Percentiles rank a stretch among this genome's conserved stretches.
Conservation (phyloP, 2,888 invertebrate genomes). For the Venustoraphidia nigricollis region DNA sequence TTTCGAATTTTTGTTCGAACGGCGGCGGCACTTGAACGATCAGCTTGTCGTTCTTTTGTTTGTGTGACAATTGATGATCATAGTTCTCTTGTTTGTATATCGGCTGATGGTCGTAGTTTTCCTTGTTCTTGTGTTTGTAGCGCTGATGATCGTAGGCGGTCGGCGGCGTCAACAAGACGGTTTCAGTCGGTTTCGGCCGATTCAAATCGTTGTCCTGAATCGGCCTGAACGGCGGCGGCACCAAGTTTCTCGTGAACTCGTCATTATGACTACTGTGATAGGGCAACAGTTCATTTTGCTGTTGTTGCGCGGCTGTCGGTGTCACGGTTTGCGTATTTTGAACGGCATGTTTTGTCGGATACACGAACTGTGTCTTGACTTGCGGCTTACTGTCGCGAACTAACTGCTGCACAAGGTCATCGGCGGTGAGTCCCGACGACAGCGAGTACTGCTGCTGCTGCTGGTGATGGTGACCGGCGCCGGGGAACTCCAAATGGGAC, state of each 20-base stretch:
- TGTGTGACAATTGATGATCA: too few relatives aligned
- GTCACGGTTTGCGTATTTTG: conserved; percentile 23
- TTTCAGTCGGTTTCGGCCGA: conserved; percentile 19
- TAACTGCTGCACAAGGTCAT: conserved; percentile 5
- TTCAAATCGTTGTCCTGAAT: conserved; percentile 12
- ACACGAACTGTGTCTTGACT: conserved; percentile 24
- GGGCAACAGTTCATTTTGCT: conserved; percentile 12
- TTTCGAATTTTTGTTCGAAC: conserved; percentile 19
- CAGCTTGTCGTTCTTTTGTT: conserved; percentile 15
- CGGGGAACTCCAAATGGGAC: neutral
- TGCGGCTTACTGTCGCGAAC: conserved; percentile 21
- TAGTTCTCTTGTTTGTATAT: conserved; percentile 10
- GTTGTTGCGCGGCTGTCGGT: conserved; percentile 8
- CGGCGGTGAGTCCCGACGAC: conserved; percentile 1
- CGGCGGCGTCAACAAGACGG: neutral
- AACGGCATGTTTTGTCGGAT: conserved; percentile 27
- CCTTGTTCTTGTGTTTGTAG: too few relatives aligned
- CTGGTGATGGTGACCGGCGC: neutral
- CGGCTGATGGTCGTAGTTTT: neutral
- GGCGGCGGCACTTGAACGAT: conserved; percentile 23
- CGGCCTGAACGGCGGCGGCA: conserved; percentile 29
- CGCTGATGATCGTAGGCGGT: conserved; percentile 2
- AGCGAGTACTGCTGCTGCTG: too few relatives aligned
- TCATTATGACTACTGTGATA: conserved; percentile 18
- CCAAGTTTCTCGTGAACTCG: conserved; percentile 29